A percentile compares a stretch with the other conserved stretches of the same genome.
These are phyloP conservation scores for Alcedo atthis DNA, from an alignment of 2,797 vertebrate genomes.

Conservation along the genomic window DNA sequence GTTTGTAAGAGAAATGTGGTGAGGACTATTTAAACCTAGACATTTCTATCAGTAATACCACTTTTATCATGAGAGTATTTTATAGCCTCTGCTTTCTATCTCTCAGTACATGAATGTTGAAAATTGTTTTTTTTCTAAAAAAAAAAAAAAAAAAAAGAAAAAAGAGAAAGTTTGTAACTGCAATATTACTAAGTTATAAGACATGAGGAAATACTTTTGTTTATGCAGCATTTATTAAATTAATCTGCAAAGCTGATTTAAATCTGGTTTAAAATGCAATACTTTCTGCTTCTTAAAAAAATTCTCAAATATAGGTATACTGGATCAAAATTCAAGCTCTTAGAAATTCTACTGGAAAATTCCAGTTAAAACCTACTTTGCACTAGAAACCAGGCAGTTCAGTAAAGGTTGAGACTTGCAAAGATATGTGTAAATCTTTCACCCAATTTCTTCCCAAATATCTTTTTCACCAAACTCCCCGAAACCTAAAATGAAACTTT, in stretches of 20 bases:
- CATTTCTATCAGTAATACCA: neutral
- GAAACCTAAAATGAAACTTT: neutral
- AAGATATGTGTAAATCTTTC: neutral
- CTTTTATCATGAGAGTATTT: neutral
- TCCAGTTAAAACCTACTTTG: neutral
- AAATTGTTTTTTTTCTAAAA: neutral
- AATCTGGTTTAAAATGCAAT: neutral
- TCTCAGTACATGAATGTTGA: neutral
- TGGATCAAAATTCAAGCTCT: neutral
- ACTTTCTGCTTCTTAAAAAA: neutral
- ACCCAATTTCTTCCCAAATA: neutral
- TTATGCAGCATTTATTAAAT: neutral
- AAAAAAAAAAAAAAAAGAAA: no score
- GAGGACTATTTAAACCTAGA: neutral
- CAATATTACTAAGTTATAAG: neutral
- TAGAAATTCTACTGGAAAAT: neutral
- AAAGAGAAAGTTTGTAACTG: neutral
- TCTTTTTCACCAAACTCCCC: neutral
- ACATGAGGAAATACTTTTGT: neutral
- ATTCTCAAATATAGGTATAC: neutral
- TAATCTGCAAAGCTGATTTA: neutral
- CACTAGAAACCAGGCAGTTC: neutral
- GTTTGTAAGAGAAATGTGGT: constrained; percentile 30
- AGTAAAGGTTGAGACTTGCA: neutral
- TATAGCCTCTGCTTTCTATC: neutral